Evolutionary conservation across 2,888 invertebrate species (phyloP), one percentile per base, ranked within the genome.

Genomic region (Brenthis ino): DNA sequence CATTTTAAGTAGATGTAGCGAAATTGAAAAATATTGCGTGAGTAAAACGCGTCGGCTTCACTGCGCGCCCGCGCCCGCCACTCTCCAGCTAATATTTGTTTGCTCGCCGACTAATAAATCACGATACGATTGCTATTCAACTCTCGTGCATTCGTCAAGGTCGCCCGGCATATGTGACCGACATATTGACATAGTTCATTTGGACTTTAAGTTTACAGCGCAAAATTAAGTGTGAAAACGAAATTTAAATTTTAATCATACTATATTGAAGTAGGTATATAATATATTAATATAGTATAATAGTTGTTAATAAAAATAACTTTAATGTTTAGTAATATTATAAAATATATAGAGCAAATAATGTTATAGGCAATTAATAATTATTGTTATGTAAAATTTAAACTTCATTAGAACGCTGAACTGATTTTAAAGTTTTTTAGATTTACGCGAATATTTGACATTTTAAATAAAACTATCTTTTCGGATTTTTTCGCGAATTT

Each of bases 121-220:
- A 87, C 75, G 50, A 69, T 71, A 71, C 75, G 76, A 76, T 77
- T 76, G 72, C 77, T 74, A 81, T 82, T 79, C 79, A 70, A 74
- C 74, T 74, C 76, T 76, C 70, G 78, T 78, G 80, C 81, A 85
- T 88, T 89, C 81, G 89, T 87, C 87, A 88, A 89, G 90, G 91
- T 87, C 87, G 79, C 69, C 71, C 79, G 74, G 77, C 89, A 87
- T 79, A 82, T 89, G 88, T 83, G 79, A 73, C 74, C 85, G 89
- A 89, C 87, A 79, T 79, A 75, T 70, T 70, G 70, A 75, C 67
- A 68, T 69, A 71, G 51, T 65, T 70, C 65, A 64, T 57, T 67
- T 24, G 50, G 33, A 37, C 33, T 51, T 16, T 33, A 57, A 65
- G 51, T 43, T 51, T 54, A 51, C 16, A 60, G 24, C 8, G 51